Base-by-base conservation (phyloP, 2,113 vertebrate genomes). In the Antechinus stuartii region DNA sequence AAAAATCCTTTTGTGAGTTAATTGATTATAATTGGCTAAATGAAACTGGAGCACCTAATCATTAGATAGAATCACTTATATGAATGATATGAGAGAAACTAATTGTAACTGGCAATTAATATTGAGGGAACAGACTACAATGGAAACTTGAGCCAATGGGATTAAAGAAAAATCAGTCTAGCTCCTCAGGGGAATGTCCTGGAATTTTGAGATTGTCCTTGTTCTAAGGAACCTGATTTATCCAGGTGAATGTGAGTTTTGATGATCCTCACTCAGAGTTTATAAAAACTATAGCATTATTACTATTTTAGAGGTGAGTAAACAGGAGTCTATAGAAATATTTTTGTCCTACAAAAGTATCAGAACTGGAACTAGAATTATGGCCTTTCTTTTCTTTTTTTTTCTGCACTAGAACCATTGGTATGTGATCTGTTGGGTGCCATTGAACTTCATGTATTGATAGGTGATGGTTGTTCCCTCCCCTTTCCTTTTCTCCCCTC, bases 271-370 rank as follows among this genome's bases (percentile, higher is more conserved):
- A 68, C 27, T 12, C 12, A 68, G 61, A 35, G 27, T 68, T 30
- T 68, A 14, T 68, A 68, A 35, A 68, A 11, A 14, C 61, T 68
- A 35, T 5, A 35, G 30, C 55, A 91, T 93, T 95, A 90, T 35
- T 9, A 56, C 30, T n/a, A 50, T 90, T 95, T 95, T 95, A 96
- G 53, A 93, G 52, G 95, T 95, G 47, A 97, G 94, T 93, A 97
- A 89, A 94, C 23, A 89, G n/a, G 30, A 52, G 56, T 89, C 46
- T 91, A 95, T 68, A 93, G 52, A 95, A 96, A 96, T 95, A 89
- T 97, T 96, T 96, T 96, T 97, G 52, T 90, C 54, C 52, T 96
- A 89, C 27, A 90, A 56, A 84, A 93, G n/a, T 96, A 91, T 92
- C 94, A 95, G 93, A 96, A 90, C 91, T 93, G 89, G 93, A 57